Evolutionary conservation across 2,888 invertebrate genomes (phyloP).

Genomic region (Prostheceraeus crozeri): DNA sequence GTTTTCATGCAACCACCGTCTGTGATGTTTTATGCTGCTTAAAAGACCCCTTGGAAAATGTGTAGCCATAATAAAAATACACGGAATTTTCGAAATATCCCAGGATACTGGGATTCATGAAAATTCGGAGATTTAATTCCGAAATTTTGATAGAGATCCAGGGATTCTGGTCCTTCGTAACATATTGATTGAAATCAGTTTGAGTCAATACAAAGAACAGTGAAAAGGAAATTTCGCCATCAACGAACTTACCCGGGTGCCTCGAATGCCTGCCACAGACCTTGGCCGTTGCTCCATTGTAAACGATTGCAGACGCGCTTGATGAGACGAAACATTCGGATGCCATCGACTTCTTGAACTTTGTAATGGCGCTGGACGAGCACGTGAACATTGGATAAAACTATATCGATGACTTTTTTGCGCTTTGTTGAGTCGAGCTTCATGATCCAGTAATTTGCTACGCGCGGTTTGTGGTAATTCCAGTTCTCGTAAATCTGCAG

Average conservation of each 20-base stretch:
- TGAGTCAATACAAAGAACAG: no score
- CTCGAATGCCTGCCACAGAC: conserved; percentile 55
- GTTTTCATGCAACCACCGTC: no score
- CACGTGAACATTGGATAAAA: conserved; percentile 52
- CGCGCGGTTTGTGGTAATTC: conserved; percentile 55
- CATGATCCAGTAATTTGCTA: conserved; percentile 56
- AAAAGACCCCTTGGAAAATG: no score
- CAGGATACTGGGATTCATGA: no score
- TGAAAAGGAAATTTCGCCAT: no score
- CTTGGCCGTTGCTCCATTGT: conserved; percentile 56
- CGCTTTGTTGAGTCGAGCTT: conserved; percentile 55
- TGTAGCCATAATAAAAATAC: no score
- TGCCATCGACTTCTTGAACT: conserved; percentile 48
- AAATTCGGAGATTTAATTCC: no score
- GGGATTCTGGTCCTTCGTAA: no score
- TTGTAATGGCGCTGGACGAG: conserved; percentile 52
- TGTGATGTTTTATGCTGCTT: no score
- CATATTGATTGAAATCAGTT: no score
- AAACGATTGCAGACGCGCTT: conserved; percentile 53
- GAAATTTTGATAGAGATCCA: no score
- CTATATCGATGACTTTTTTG: conserved; percentile 56
- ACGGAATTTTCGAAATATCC: no score
- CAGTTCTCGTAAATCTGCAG: conserved; percentile 46
- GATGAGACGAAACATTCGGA: conserved; percentile 51
- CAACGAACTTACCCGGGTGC: conserved; percentile 46